Evolutionary conservation across 2,797 vertebrate species (phyloP), one percentile per base, ranked within the genome.

Genomic region (Astyanax mexicanus): DNA sequence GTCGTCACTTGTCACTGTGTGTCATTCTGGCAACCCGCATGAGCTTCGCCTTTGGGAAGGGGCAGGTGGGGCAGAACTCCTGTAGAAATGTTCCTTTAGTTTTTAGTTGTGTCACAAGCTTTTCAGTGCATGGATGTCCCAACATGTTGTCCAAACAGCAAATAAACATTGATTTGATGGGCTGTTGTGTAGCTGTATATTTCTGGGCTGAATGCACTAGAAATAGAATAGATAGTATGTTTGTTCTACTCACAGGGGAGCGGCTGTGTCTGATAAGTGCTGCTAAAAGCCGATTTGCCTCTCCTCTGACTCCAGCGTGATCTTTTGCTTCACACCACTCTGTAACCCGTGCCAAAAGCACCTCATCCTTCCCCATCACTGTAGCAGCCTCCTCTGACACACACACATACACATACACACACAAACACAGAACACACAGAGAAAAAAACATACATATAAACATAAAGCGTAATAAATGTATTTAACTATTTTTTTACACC

Each of bases 291-390:
- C 95, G 92, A 51, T 94, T 94, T 61, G 95, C 95, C 83, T 97
- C 96, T 38, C 93, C 88, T 1, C 83, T 55, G 37, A 97, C 78
- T 3, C 95, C 92, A 0, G 89, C 89, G 0, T 94, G 93, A 66
- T 97, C 92, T 0, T 92, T 93, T 25, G 79, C 88, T 0, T 92
- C 87, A 47, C 96, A 96, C 95, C 95, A 97, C 85, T 96, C 94
- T 81, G 95, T 93, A 10, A 97, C 89, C 57, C 93, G 87, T 27
- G 77, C 80, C 45, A 97, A 86, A 80, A 96, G 85, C 52, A 57
- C 78, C n/a, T 85, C 84, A 64, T 97, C 95, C 37, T 90, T 93
- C 9, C 96, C 96, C 85, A 97, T 80, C 62, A 94, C 88, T 58
- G 94, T 78, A 1, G 96, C 95, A 0, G 94, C 92, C 0, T 94